Conservation (phyloP, 2,113 vertebrate species). For the Datnioides undecimradiatus region DNA sequence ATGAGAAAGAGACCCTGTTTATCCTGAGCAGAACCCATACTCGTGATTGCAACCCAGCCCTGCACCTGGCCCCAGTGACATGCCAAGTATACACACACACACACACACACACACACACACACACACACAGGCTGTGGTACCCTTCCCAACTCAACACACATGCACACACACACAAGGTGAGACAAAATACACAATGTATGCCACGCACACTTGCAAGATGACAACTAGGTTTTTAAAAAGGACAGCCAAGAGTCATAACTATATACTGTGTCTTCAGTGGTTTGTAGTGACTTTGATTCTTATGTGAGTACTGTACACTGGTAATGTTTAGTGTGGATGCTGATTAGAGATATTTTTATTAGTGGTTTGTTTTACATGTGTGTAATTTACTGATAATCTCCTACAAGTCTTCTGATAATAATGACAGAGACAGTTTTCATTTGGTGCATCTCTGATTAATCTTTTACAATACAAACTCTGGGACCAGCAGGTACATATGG, state of each 20-base stretch:
- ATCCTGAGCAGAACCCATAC: conserved; percentile 75
- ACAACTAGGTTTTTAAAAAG: not conserved
- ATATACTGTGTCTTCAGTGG: too few species aligned
- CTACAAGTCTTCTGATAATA: not conserved
- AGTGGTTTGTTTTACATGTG: not conserved
- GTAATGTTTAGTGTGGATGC: not conserved
- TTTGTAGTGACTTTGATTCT: too few species aligned
- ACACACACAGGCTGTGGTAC: conserved; percentile 27
- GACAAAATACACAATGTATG: conserved; percentile 3
- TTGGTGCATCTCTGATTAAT: not conserved
- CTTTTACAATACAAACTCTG: too few species aligned
- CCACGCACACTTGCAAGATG: not conserved
- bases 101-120: conserved; percentile 33
- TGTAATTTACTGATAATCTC: not conserved
- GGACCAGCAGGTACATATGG: not conserved
- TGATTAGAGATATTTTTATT: not conserved
- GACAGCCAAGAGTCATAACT: not conserved
- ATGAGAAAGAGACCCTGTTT: conserved; percentile 77
- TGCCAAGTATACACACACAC: conserved; percentile 62
- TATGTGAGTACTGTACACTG: not conserved
- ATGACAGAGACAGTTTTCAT: not conserved
- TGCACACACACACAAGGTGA: conserved; percentile 17
- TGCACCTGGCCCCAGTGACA: conserved; percentile 77
- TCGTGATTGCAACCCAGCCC: conserved; percentile 73
- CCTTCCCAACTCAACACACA: not conserved